Evolutionary conservation across 2,888 invertebrate species (phyloP).

Genomic region (Callyntrura guangdongensis): DNA sequence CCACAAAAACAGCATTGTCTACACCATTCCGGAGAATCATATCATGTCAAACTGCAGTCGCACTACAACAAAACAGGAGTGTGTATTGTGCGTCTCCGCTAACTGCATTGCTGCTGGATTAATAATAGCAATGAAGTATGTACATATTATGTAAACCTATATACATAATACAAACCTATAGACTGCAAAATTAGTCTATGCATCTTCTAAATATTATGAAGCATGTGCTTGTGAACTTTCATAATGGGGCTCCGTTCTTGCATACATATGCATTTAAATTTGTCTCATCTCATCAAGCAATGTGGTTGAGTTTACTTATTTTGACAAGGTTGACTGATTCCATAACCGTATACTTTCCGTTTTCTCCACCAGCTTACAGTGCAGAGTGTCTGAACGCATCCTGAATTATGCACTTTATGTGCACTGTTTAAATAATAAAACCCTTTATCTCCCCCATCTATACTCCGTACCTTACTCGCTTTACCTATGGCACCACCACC

Average conservation of each 20-base stretch:
- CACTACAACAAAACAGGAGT: slow-evolving; percentile 20
- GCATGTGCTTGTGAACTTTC: not conserved
- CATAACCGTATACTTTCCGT: slow-evolving; percentile 60
- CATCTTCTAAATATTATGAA: not conserved
- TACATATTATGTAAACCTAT: no score
- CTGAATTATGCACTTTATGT: slow-evolving; percentile 71
- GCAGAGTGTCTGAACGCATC: slow-evolving; percentile 4
- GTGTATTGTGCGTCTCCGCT: not conserved
- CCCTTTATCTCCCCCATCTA: slow-evolving; percentile 49
- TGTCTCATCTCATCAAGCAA: slow-evolving; percentile 76
- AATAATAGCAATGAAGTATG: not conserved
- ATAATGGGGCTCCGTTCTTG: not conserved
- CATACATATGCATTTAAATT: slow-evolving; percentile 65
- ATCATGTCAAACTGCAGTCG: slow-evolving; percentile 53
- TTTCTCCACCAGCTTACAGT: slow-evolving; percentile 23
- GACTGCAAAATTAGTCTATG: not conserved
- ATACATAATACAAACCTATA: not conserved
- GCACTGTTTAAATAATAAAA: slow-evolving; percentile 69
- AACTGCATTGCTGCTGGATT: no score
- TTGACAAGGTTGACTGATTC: slow-evolving; percentile 76
- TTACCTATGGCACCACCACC: slow-evolving; percentile 22
- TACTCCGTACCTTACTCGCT: not conserved
- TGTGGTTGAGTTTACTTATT: slow-evolving; percentile 63
- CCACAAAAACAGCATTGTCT: slow-evolving; percentile 69
- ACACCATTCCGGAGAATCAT: slow-evolving; percentile 43